Evolutionary conservation across 2,797 vertebrate species (phyloP), one percentile per base, ranked within the genome.

Genomic region (Scomberomorus guttatus): DNA sequence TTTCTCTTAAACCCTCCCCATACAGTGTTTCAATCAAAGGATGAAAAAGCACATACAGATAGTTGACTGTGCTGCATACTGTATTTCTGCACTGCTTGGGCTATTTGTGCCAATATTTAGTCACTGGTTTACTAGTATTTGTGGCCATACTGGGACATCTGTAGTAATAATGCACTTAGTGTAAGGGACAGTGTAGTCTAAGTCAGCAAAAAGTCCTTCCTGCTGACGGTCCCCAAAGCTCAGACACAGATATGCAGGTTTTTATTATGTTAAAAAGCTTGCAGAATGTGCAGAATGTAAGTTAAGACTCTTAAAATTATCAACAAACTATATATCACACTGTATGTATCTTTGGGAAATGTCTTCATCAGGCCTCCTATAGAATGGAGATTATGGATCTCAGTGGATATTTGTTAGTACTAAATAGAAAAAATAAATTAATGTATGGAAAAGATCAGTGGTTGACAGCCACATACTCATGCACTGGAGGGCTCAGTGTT

Each of bases 131-230:
- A 50, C 57, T 73, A 58, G 61, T 51, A 22, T 60, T 63, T 67
- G 75, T 84, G 51, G 81, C 78, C 75, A 80, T 55, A 73, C 63
- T 73, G 59, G 73, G 61, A 76, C 59, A 58, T 83, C 71, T 66
- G 69, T 68, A 59, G 57, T 81, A 82, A 86, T 86, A 93, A 92
- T 91, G 90, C 88, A 93, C 91, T 93, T 93, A 72, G 88, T 92
- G 88, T 90, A 61, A 54, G 74, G 69, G 72, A 81, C 79, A 66
- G 55, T 13, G 22, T 69, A 25, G 22, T 64, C 52, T 25, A 66
- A 65, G 27, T 70, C 52, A 50, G 24, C 15, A n/a, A n/a, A 60
- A 61, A 61, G 51, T 78, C 25, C 3, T 42, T 73, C 37, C 70
- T 55, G 55, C 24, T 84, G 68, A 88, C 68, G 60, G 74, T 82